phyloP scores from a whole-genome alignment of 2,888 invertebrate species.

The Spodoptera littoralis region DNA sequence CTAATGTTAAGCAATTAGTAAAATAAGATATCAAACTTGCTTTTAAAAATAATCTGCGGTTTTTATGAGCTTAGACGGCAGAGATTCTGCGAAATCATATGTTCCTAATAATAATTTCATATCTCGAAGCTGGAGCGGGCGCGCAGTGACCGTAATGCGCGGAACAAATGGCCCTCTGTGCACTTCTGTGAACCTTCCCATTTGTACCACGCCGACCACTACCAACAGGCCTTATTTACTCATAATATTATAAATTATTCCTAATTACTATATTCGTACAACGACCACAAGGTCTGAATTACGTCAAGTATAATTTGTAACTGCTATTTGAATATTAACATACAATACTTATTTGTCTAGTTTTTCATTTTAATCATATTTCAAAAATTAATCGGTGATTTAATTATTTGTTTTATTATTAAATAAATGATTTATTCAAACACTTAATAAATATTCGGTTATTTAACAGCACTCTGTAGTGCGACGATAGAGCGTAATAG shows the following conservation, averaged over 20 bases:
- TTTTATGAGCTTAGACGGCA: conserved; percentile 40
- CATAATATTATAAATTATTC: conserved; percentile 75
- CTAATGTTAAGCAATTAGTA: conserved; percentile 4
- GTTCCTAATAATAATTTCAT: conserved; percentile 85
- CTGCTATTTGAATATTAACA: conserved; percentile 60
- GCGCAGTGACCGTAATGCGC: conserved; percentile 74
- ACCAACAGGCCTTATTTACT: conserved; percentile 68
- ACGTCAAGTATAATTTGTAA: conserved; percentile 54
- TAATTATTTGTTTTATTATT: conserved; percentile 15
- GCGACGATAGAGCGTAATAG: conserved; percentile 39
- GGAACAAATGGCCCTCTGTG: conserved; percentile 82
- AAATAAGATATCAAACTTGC: conserved; percentile 4
- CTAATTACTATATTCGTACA: conserved; percentile 61
- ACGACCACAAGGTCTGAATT: conserved; percentile 54
- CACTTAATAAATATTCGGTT: not conserved
- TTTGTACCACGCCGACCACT: conserved; percentile 70
- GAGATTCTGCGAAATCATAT: conserved; percentile 70
- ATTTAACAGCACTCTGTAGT: not conserved
- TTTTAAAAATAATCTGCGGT: conserved; percentile 22
- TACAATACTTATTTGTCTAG: conserved; percentile 64
- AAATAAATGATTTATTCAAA: conserved; percentile 28
- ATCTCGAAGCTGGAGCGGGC: conserved; percentile 65
- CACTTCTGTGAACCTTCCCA: conserved; percentile 82
- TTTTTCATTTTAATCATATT: conserved; percentile 63
- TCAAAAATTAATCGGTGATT: conserved; percentile 34